phyloP scores from a whole-genome alignment of 35 echinoderm and acorn worm genomes.

The Ptychodera flava region DNA sequence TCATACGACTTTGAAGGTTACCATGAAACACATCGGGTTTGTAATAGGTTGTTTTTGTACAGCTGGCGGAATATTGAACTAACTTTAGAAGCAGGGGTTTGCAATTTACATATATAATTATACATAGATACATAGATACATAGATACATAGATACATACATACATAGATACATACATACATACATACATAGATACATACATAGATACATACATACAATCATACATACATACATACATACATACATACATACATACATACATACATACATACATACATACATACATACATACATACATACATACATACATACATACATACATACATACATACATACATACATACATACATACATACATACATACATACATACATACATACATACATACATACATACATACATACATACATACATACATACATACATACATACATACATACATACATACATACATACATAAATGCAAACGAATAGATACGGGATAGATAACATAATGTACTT shows the following conservation, averaged over 20 bases:
- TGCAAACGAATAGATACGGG: no score
- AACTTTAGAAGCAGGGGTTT: no score
- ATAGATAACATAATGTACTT: no score
- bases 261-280: background rate
- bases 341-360: conserved; percentile 2
- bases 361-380: background rate
- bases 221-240: conserved; percentile 2
- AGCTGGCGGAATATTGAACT: no score
- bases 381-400: background rate
- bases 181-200: background rate
- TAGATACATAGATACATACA: background rate
- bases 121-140: background rate
- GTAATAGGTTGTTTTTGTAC: no score
- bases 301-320: background rate
- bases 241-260: background rate
- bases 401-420: background rate
- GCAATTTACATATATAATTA: background rate
- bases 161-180: background rate
- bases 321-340: conserved; percentile 2
- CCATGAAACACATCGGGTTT: background rate
- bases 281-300: background rate
- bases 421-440: conserved; percentile 2
- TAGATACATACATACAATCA: background rate
- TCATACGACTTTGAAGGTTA: background rate
- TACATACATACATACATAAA: background rate